Evolutionary conservation across 2,113 vertebrate genomes (phyloP), one percentile per base, ranked within the genome.

Genomic region (Brachionichthys hirsutus): DNA sequence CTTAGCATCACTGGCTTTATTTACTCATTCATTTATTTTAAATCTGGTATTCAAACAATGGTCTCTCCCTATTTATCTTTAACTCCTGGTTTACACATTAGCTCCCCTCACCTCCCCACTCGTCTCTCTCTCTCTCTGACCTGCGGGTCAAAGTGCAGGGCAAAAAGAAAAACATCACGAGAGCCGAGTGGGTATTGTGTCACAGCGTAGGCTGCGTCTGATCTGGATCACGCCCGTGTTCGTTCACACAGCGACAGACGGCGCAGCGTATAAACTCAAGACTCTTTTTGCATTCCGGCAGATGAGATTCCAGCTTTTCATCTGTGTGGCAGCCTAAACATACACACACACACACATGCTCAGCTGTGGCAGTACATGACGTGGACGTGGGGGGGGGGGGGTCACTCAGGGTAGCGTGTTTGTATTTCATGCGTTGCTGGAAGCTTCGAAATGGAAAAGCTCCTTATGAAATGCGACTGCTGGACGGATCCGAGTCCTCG

Each of bases 81-180:
- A 10, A 24, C 65, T 51, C 49, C 54, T 56, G 63, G 68, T 60
- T 80, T 80, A 62, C 78, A 76, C 51, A 76, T 73, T 77, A 70
- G 54, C 72, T 70, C 44, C 42, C 43, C 19, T 38, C 62, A 9
- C 24, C 24, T 30, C 24, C 24, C 24, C 24, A 8, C 24, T 8
- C 24, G 24, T 30, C 24, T 30, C 24, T 30, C 24, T 30, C 24
- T 30, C 24, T 2, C 59, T 22, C 4, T 54, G 70, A 80, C 46
- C 71, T 48, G 55, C 22, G 42, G 69, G 82, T 82, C 74, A 80
- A 67, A 82, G 77, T 54, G 78, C 69, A 68, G 46, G 49, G 65
- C 57, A 60, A 53, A 55, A 73, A 63, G 67, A 60, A 75, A 76
- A 62, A 62, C 6, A 30, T 30, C 24, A 9, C 0, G 40, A 45